These are phyloP conservation scores for Hydriomena furcata DNA, from an alignment of 2,888 invertebrate genomes.

Conservation along the genomic window DNA sequence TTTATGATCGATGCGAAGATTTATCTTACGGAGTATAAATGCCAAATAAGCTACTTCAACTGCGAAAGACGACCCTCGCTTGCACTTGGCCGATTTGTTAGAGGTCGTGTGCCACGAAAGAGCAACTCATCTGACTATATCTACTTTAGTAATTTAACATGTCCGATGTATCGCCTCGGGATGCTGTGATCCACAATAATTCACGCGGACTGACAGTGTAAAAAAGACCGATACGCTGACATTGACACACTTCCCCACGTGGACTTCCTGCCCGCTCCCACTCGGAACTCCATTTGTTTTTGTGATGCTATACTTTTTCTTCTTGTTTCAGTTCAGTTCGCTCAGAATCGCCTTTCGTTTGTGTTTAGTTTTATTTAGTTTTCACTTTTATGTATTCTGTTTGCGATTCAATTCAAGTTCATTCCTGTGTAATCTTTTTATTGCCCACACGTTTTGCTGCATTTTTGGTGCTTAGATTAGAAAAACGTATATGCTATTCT, in stretches of 20 bases:
- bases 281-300: conserved; percentile 56
- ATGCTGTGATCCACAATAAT: conserved; percentile 36
- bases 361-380: conserved; percentile 47
- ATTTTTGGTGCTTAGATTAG: too few relatives aligned
- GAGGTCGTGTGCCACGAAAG: conserved; percentile 34
- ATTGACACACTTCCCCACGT: conserved; percentile 73
- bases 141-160: background rate
- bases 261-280: conserved; percentile 57
- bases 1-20: background rate
- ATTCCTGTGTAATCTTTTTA: conserved; percentile 35
- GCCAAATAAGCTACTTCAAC: conserved; percentile 2
- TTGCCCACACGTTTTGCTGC: too few relatives aligned
- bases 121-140: conserved; percentile 5
- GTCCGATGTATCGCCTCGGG: conserved; percentile 14
- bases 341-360: conserved; percentile 54
- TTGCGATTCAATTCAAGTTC: conserved; percentile 44
- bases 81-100: conserved; percentile 35
- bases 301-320: conserved; percentile 44
- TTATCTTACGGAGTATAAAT: background rate
- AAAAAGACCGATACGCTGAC: conserved; percentile 65
- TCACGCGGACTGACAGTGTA: conserved; percentile 43
- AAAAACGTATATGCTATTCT: too few relatives aligned
- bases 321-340: conserved; percentile 45
- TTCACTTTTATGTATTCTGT: conserved; percentile 44
- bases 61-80: conserved; percentile 9